Base-by-base conservation (phyloP, 2,888 invertebrate genomes). In the Rhodophaea formosa region DNA sequence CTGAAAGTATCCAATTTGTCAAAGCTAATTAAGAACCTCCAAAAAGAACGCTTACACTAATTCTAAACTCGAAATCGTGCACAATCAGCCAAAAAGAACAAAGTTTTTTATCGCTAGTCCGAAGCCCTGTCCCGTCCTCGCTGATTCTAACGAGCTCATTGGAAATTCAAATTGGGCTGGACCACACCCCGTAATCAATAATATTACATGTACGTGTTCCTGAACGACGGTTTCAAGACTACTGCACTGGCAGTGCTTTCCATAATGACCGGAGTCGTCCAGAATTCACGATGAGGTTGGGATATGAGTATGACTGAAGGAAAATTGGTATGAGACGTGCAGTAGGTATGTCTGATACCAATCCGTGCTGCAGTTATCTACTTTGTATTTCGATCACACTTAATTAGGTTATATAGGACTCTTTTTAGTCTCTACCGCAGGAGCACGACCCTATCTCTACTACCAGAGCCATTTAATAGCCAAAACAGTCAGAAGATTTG, bases 161-260 rank as follows among this genome's bases (percentile, higher is more conserved):
- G 86, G 88, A 85, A 90, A 88, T 91, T 91, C 90, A 90, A 90
- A 90, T 90, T 70, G 79, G 74, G 75, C 79, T 80, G 82, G 84
- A 82, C 78, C 82, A 82, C 84, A 79, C 87, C 81, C 86, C 72
- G 84, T 86, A 86, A 91, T 91, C 90, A 90, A 91, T 90, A 89
- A 89, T 88, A 90, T 88, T 88, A 89, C 85, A 86, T 82, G 88
- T 87, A 89, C 87, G 87, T 86, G 88, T 83, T 86, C 82, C 86
- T 84, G 80, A 82, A 86, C 75, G 74, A 62, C 74, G 67, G 73
- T 72, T 70, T 69, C 68, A 70, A 69, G 66, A 67, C 67, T 69
- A 69, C 66, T 67, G 68, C 71, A n/a, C 30, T 39, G 57, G 39
- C 52, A 46, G 14, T 32, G 54, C 45, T 55, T 32, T 17, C 55